Evolutionary conservation across 1,140 invertebrate genomes (phyloP).

Genomic region (Drosophila paulistorum): DNA sequence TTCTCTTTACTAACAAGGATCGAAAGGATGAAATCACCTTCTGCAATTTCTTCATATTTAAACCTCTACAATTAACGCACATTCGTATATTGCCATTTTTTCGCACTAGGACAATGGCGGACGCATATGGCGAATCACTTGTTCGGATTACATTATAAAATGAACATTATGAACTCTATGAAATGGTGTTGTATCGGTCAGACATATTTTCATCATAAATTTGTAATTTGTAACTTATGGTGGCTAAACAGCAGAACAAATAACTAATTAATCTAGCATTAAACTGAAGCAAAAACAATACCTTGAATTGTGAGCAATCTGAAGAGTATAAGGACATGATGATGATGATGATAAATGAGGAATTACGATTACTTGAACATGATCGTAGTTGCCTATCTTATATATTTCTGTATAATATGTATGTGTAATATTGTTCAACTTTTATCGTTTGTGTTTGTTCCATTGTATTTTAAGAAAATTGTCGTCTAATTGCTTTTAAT

Average conservation of each 20-base stretch:
- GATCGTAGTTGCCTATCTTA: constrained; percentile 37
- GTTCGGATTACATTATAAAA: too few relatives aligned
- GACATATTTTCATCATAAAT: too few relatives aligned
- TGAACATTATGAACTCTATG: too few relatives aligned
- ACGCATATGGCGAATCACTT: too few relatives aligned
- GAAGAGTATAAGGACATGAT: background rate
- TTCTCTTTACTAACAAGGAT: too few relatives aligned
- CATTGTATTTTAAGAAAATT: constrained; percentile 58
- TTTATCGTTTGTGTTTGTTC: constrained; percentile 52
- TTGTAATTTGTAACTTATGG: constrained; percentile 62
- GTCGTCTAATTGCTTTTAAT: constrained; percentile 58
- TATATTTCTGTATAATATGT: constrained; percentile 41
- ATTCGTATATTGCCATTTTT: too few relatives aligned
- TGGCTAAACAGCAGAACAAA: constrained; percentile 62
- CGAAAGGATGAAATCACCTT: too few relatives aligned
- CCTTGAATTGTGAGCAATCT: background rate
- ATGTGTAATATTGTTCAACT: constrained; percentile 45
- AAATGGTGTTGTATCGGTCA: too few relatives aligned
- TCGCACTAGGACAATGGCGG: too few relatives aligned
- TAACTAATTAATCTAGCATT: constrained; percentile 57
- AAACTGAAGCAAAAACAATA: constrained; percentile 38
- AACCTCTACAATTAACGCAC: too few relatives aligned
- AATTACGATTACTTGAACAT: constrained; percentile 38
- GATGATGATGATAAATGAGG: background rate
- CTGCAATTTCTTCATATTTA: too few relatives aligned